Percentiles rank a stretch among this genome's conserved stretches.
Evolutionary conservation across 2,113 vertebrate genomes (phyloP).

Genomic region (Butorides virescens): DNA sequence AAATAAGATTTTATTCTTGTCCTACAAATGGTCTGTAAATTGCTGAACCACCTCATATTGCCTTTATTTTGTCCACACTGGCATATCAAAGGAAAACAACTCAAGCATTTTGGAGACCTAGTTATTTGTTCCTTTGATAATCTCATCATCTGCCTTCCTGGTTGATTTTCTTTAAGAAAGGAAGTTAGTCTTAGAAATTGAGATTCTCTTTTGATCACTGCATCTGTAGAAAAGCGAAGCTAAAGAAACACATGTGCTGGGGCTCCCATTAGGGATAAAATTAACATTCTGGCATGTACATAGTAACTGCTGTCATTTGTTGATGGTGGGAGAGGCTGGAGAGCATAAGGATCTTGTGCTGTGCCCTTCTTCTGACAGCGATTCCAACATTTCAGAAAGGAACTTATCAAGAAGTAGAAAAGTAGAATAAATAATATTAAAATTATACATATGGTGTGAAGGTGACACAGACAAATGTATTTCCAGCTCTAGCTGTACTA

Average conservation of each 20-base stretch:
- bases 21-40: not conserved
- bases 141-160: not conserved
- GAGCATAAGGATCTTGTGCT: not conserved
- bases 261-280: not conserved
- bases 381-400: not conserved
- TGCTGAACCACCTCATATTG: not conserved
- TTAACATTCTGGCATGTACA: not conserved
- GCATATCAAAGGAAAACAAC: not conserved
- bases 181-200: not conserved
- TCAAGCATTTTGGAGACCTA: not conserved
- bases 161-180: not conserved
- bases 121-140: slow-evolving; percentile 18
- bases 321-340: not conserved
- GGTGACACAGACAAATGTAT: not conserved
- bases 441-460: slow-evolving; percentile 22
- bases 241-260: not conserved
- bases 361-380: not conserved
- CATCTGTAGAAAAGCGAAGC: not conserved
- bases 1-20: not conserved
- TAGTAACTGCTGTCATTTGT: not conserved
- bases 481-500: not conserved
- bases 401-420: not conserved
- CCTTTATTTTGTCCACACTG: not conserved
- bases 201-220: slow-evolving; percentile 29
- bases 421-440: not conserved